Base-by-base conservation (phyloP, 1,140 invertebrate genomes). In the Halesus radiatus region DNA sequence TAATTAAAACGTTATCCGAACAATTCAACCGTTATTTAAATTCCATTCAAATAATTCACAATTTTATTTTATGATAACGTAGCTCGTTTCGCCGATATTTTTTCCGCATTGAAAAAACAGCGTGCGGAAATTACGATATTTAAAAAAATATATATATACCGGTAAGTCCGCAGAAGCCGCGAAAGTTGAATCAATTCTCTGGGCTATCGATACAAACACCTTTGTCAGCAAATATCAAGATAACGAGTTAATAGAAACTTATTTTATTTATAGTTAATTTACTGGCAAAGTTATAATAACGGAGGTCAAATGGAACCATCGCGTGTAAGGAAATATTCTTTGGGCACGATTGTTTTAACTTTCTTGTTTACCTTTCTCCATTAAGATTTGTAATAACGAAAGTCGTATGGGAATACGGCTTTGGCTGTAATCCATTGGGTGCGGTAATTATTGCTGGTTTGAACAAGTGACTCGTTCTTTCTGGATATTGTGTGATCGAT, bases 321-420 rank as follows among this genome's bases (percentile, higher is more conserved):
- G 66, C 66, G 66, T 70, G 66, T 50, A 37, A 70, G 22, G 18
- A 18, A 20, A 70, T 70, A 70, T 70, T 52, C 66, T 70, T 8
- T 18, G 16, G 18, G 66, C 66, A 70, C 66, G 66, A 70, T 70
- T 70, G 66, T 70, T 70, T 70, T 23, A 70, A 70, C 37, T 70
- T 70, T 70, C 37, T 52, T 70, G 66, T 70, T 70, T 70, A 70
- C 66, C 22, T 70, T 70, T 23, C 18, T 70, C 66, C 66, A 70
- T 70, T 70, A 70, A 70, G 32, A 70, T 70, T 52, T 50, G 66
- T 20, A 70, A 70, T 52, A 70, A 50, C 66, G 18, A 37, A 70
- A 70, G 45, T 70, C 66, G 66, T 52, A 70, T 70, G n/a, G 18
- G 60, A 64, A 29, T 64, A 64, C 23, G 37, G 32, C 32, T 70